phyloP scores from a whole-genome alignment of 2,113 vertebrate species.

The Microtus oregoni region DNA sequence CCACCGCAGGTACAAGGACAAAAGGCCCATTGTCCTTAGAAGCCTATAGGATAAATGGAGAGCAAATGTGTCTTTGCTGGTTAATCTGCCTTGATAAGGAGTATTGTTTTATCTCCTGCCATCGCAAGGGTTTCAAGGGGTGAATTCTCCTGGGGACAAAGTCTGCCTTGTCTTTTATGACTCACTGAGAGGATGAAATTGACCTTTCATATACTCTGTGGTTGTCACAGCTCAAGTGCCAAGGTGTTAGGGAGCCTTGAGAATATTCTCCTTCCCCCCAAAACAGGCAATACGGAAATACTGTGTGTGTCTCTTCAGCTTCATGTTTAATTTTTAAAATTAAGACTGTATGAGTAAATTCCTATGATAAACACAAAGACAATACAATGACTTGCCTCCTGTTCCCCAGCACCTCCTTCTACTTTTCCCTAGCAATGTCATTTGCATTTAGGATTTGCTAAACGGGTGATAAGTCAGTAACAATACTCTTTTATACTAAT shows the following conservation, averaged over 20 bases:
- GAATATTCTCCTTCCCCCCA: background rate
- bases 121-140: slow-evolving; percentile 46
- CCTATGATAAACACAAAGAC: background rate
- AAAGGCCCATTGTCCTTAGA: slow-evolving; percentile 69
- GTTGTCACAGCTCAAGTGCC: background rate
- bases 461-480: background rate
- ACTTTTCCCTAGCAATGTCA: background rate
- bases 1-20: slow-evolving; percentile 72
- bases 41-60: slow-evolving; percentile 71
- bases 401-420: background rate
- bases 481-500: background rate
- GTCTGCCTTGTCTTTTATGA: slow-evolving; percentile 70
- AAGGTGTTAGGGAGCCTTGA: background rate
- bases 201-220: slow-evolving; percentile 55
- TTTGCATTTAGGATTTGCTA: background rate
- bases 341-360: background rate
- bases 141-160: slow-evolving; percentile 71
- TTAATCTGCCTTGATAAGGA: slow-evolving; percentile 76
- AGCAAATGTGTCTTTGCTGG: slow-evolving; percentile 54
- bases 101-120: slow-evolving; percentile 80
- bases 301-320: background rate
- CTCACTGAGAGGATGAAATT: slow-evolving; percentile 34
- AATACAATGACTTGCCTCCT: background rate
- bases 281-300: background rate
- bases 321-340: background rate